Conservation (phyloP, 37 sponge, comb jelly and placozoan species). For the Tethya wilhelma region DNA sequence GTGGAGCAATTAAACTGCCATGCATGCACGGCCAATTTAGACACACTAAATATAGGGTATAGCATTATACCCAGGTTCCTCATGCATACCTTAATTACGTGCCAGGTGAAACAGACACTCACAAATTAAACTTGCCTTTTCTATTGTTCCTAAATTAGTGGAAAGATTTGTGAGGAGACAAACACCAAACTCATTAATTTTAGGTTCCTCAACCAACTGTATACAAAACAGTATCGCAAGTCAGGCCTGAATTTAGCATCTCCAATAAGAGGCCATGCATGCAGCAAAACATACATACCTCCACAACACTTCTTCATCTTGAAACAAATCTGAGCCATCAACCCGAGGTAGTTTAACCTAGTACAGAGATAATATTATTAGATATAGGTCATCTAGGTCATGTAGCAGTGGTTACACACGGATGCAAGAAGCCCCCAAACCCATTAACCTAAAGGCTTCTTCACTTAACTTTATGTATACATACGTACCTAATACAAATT, state of each 20-base stretch:
- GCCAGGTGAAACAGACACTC: neutral
- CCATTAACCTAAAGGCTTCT: neutral
- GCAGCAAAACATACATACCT: neutral
- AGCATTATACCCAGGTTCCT: no score
- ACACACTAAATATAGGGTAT: no score
- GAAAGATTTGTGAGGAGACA: conserved; percentile 20
- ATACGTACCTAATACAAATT: no score
- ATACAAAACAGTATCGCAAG: neutral
- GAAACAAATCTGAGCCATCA: neutral
- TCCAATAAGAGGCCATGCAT: neutral
- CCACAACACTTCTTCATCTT: neutral
- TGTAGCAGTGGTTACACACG: neutral
- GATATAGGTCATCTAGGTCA: no score
- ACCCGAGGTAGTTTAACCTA: neutral
- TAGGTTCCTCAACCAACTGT: conserved; percentile 30
- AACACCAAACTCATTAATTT: conserved; percentile 63
- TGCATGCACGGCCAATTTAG: no score
- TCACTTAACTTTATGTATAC: no score
- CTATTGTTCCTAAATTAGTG: neutral
- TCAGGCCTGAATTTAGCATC: neutral
- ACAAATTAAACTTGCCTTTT: neutral
- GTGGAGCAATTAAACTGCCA: no score
- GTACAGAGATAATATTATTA: no score
- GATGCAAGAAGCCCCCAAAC: neutral
- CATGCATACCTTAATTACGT: no score